Evolutionary conservation across 2,113 vertebrate species (phyloP), one percentile per base, ranked within the genome.

Genomic region (Setophaga petechia): DNA sequence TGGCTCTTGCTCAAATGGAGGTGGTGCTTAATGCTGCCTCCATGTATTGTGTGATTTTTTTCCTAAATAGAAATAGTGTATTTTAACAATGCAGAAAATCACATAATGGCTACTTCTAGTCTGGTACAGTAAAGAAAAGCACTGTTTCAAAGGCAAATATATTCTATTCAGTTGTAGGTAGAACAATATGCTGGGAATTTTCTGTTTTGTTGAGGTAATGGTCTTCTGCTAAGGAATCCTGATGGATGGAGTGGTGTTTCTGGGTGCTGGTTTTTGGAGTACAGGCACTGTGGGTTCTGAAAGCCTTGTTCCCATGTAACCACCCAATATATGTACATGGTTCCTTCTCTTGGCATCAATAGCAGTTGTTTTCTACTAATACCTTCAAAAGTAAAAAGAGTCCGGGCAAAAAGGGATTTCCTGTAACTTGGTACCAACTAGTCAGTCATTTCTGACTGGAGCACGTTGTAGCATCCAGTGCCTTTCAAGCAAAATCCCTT

Each of bases 21-120:
- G 6, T 22, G 9, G 69, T 71, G 47, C 27, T 91, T 83, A 89
- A 55, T 55, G 25, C 24, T 93, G n/a, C 46, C 31, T 71, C 37
- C 25, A 67, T 25, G 28, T 71, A 18, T 39, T 66, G 22, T 1
- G 0, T 0, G 1, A 0, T 6, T 59, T 87, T 66, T 37, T 86
- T 35, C 31, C 12, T 41, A 62, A 83, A 21, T 76, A 83, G 24
- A 44, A 39, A 68, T 80, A 74, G 15, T 28, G 11, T 39, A 13
- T n/a, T 55, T n/a, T 69, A 65, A 37, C 1, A 2, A 31, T 43
- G 41, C 2, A n/a, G 52, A 62, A 90, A 47, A 84, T 75, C 23
- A 9, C 25, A 16, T 55, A 79, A 69, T 72, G 14, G 17, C 30
- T 85, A 30, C 0, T 1, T 39, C 68, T 90, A 28, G 66, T 74